A percentile compares a stretch with the other conserved stretches of the same genome.
These are phyloP conservation scores for Tortricodes alternella DNA, from an alignment of 2,888 invertebrate genomes.

Conservation along the genomic window DNA sequence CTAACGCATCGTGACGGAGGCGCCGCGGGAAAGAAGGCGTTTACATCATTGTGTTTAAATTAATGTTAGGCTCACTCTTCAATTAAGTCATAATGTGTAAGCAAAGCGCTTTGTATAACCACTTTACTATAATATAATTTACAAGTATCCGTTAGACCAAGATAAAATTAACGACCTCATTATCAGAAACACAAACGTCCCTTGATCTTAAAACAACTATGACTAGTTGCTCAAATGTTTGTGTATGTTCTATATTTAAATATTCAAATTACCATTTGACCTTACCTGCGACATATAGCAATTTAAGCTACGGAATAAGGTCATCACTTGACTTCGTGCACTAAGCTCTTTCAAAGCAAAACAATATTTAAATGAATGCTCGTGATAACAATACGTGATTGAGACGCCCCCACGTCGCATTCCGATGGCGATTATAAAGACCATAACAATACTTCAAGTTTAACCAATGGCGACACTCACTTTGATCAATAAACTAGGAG, in stretches of 20 bases:
- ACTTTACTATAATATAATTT: slow-evolving; percentile 1
- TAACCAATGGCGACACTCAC: too few relatives aligned
- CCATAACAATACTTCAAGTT: slow-evolving; percentile 7
- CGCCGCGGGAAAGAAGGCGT: slow-evolving; percentile 22
- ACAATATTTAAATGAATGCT: slow-evolving; percentile 17
- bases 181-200: too few relatives aligned
- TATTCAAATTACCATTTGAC: slow-evolving; percentile 15
- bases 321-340: slow-evolving; percentile 22
- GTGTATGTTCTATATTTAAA: too few relatives aligned
- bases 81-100: not conserved
- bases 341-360: slow-evolving; percentile 6
- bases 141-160: not conserved
- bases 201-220: too few relatives aligned
- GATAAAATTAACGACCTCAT: too few relatives aligned
- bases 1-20: slow-evolving; percentile 21
- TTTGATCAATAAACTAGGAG: too few relatives aligned
- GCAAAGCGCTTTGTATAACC: slow-evolving; percentile 6
- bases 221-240: too few relatives aligned
- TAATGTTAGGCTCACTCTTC: slow-evolving; percentile 13
- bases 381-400: slow-evolving; percentile 16
- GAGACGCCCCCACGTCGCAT: slow-evolving; percentile 14
- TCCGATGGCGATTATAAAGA: slow-evolving; percentile 11
- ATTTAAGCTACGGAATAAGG: slow-evolving; percentile 11
- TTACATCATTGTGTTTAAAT: slow-evolving; percentile 25
- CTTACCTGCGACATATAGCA: slow-evolving; percentile 1